A percentile compares a stretch with the other conserved stretches of the same genome.
These are phyloP conservation scores for Callocephalon fimbriatum DNA, from an alignment of 2,113 vertebrate species.

Conservation along the genomic window DNA sequence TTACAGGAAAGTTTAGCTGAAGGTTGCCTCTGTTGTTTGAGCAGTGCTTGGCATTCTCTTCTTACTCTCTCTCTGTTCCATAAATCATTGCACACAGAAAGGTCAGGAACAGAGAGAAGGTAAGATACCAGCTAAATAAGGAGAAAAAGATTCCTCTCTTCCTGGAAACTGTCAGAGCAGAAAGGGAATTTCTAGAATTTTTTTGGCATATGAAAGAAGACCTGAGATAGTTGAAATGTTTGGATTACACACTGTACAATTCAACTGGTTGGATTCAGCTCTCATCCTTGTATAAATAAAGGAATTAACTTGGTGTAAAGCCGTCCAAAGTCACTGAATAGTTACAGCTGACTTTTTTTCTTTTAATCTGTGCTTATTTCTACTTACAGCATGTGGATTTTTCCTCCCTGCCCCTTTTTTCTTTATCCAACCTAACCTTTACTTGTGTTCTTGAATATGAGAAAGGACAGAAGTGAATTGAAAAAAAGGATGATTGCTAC, in stretches of 20 bases:
- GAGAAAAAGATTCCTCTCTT: not conserved
- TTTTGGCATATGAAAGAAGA: not conserved
- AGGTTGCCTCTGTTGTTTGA: constrained; percentile 5
- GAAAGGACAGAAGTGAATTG: not conserved
- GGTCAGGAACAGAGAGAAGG: constrained; percentile 19
- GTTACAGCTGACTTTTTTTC: not conserved
- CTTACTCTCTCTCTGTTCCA: not conserved
- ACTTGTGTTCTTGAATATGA: not conserved
- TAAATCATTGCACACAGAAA: not conserved
- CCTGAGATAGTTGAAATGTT: not conserved
- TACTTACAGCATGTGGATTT: not conserved
- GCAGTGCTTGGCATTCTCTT: not conserved
- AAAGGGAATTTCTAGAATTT: not conserved
- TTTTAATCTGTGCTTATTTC: not conserved
- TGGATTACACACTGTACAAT: not conserved
- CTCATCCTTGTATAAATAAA: constrained; percentile 22
- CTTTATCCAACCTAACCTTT: not conserved
- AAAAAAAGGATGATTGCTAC: not conserved
- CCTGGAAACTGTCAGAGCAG: constrained; percentile 2
- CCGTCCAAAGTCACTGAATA: not conserved
- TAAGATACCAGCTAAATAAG: not conserved
- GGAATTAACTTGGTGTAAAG: not conserved
- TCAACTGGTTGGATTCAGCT: not conserved
- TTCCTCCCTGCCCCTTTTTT: not conserved
- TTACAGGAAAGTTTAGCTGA: constrained; percentile 16